Evolutionary conservation across 2,888 invertebrate species (phyloP), one percentile per base, ranked within the genome.

Genomic region (Phaonia tiefii): DNA sequence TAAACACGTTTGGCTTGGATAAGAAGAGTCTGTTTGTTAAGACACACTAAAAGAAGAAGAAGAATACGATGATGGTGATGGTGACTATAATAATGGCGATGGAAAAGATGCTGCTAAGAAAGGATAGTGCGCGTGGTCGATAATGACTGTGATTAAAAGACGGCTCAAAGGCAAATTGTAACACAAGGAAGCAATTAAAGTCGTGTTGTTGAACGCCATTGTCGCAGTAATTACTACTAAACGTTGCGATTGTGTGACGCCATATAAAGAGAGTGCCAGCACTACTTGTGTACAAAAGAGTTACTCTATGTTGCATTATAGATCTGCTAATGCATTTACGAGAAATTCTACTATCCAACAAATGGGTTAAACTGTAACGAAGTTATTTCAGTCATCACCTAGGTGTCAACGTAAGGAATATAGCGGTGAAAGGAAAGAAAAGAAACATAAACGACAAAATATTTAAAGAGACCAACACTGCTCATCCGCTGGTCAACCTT

Each of bases 81-180:
- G 26, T 37, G 60, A 60, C 60, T 17, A 26, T n/a, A 11, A 56
- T 13, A n/a, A 26, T 26, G 25, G 22, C 2, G 56, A 54, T 22
- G 22, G 11, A 20, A 22, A 22, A 63, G 39, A 42, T 2, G 20
- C 22, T 22, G 20, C 7, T 22, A 63, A 63, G 7, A 31, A 26
- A 63, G 60, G 17, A 46, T 39, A 76, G 58, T 74, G 37, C 71
- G 66, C 80, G 31, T 8, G 73, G 72, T 75, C 75, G 75, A 80
- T 77, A 80, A 80, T 80, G 80, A 77, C 80, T 80, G 80, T 80
- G 80, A 77, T 80, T 80, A 80, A 80, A 80, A 77, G 71, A 74
- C 70, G 74, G 70, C 80, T 80, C 77, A 80, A 77, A 80, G 80
- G 80, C 74, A 80, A 80, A 80, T 71, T 80, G 74, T 71, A 77